These are phyloP conservation scores for Phataginus tricuspis DNA, from an alignment of 2,797 vertebrate genomes.

Conservation along the genomic window DNA sequence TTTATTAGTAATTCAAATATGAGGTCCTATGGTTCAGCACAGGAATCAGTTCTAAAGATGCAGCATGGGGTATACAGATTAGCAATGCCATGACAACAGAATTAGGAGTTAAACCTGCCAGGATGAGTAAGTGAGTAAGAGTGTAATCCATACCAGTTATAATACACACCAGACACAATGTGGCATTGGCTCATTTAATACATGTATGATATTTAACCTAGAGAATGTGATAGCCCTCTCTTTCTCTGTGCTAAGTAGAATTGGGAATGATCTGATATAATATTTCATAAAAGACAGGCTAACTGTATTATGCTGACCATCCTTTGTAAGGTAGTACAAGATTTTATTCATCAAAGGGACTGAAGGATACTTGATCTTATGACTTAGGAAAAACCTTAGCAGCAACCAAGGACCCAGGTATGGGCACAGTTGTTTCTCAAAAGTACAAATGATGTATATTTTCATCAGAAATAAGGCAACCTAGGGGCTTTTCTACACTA, in stretches of 20 bases:
- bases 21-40: background rate
- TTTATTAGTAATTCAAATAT: constrained; percentile 5
- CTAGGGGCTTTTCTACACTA: background rate
- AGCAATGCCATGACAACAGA: constrained; percentile 7
- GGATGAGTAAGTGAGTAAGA: constrained; percentile 46
- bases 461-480: background rate
- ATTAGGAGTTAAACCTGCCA: background rate
- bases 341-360: background rate
- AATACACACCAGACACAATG: background rate
- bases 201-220: constrained; percentile 26
- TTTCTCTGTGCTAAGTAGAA: constrained; percentile 19
- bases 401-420: background rate
- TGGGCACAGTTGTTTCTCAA: background rate
- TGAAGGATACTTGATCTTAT: background rate
- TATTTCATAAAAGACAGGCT: background rate
- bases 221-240: background rate
- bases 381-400: background rate
- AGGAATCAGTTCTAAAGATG: constrained; percentile 37
- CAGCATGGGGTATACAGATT: background rate
- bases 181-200: background rate
- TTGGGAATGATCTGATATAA: background rate
- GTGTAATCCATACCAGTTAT: background rate
- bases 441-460: background rate
- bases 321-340: background rate
- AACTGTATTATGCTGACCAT: background rate